phyloP scores from a whole-genome alignment of 1,140 invertebrate genomes.

The Drosophila repletoides region DNA sequence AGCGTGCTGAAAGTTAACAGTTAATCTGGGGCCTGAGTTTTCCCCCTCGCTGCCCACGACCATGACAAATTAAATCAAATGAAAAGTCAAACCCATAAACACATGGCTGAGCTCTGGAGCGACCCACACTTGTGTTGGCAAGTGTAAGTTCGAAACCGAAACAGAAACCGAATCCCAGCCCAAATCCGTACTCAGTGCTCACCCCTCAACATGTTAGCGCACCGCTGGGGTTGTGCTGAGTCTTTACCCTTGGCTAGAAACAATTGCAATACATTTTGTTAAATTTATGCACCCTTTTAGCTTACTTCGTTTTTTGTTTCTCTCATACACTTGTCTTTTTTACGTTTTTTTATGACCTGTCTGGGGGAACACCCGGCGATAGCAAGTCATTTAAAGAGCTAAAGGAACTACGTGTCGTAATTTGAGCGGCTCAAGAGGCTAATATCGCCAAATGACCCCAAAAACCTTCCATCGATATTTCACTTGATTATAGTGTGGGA shows the following conservation, averaged over 20 bases:
- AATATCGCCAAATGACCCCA: conserved; percentile 66
- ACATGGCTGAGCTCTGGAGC: conserved; percentile 44
- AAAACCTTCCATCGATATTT: conserved; percentile 67
- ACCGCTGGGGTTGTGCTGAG: conserved; percentile 36
- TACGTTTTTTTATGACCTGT: conserved; percentile 62
- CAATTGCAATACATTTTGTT: conserved; percentile 74
- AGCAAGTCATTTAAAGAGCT: conserved; percentile 36
- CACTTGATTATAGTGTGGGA: conserved; percentile 66
- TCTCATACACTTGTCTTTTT: conserved; percentile 66
- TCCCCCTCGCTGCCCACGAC: conserved; percentile 9
- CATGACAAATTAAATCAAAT: conserved; percentile 75
- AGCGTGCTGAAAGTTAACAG: conserved; percentile 73
- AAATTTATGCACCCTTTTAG: conserved; percentile 77
- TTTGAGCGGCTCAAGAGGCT: conserved; percentile 62
- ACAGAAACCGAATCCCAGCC: conserved; percentile 14
- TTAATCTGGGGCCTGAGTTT: conserved; percentile 43
- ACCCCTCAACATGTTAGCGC: conserved; percentile 8
- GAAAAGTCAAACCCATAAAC: conserved; percentile 78
- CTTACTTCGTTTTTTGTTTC: conserved; percentile 14
- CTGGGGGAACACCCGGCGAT: neutral
- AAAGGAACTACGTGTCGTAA: conserved; percentile 38
- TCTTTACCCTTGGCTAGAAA: conserved; percentile 48
- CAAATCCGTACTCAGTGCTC: conserved; percentile 15
- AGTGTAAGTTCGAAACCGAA: neutral
- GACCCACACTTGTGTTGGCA: conserved; percentile 17